Conservation (phyloP, 1,140 invertebrate species). For the Trypoxylus dichotomus region DNA sequence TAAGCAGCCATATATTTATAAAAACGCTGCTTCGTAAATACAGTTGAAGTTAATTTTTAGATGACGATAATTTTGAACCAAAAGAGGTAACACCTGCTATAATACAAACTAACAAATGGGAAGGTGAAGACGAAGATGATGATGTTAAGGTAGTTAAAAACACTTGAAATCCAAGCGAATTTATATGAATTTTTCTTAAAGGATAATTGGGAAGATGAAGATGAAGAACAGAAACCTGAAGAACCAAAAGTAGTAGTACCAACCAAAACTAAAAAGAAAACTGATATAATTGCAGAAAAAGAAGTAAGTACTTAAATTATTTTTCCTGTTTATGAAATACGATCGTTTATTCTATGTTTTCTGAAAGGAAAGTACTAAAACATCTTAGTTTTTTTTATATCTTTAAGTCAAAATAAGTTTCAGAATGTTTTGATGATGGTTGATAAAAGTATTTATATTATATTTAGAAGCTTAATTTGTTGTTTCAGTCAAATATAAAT, state of each 20-base stretch:
- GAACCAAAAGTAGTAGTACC: constrained; percentile 58
- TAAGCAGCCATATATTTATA: constrained; percentile 36
- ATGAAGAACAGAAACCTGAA: constrained; percentile 69
- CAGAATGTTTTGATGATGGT: too few species aligned
- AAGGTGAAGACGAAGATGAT: constrained; percentile 85
- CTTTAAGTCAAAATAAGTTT: too few species aligned
- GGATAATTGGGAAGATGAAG: constrained; percentile 84
- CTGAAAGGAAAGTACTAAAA: too few species aligned
- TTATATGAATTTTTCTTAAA: constrained; percentile 45
- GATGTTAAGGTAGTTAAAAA: constrained; percentile 73
- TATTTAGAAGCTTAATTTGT: too few species aligned
- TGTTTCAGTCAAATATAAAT: too few species aligned
- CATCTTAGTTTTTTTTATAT: too few species aligned
- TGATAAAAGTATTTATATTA: too few species aligned
- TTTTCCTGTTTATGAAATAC: too few species aligned
- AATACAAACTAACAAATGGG: constrained; percentile 72
- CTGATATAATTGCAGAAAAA: constrained; percentile 75
- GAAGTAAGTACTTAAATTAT: constrained; percentile 59
- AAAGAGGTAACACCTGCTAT: constrained; percentile 34
- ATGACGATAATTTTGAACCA: constrained; percentile 52
- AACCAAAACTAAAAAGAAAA: constrained; percentile 67
- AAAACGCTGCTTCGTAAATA: background rate
- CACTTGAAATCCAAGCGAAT: background rate
- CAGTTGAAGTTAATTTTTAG: constrained; percentile 38
- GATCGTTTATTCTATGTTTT: too few species aligned